phyloP scores from a whole-genome alignment of 2,797 vertebrate genomes.

The Hoplostethus mediterraneus region DNA sequence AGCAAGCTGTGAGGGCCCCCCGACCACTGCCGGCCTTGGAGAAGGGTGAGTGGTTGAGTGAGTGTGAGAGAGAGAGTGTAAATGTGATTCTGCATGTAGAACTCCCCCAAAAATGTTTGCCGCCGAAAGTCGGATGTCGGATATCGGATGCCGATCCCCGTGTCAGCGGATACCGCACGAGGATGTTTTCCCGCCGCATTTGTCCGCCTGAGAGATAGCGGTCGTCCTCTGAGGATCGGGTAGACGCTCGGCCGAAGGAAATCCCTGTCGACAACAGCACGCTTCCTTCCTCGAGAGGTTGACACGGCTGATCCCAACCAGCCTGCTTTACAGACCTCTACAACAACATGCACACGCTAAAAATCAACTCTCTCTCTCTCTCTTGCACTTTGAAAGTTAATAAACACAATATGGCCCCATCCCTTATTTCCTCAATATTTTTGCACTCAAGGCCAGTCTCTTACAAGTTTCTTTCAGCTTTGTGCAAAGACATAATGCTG shows the following conservation, averaged over 20 bases:
- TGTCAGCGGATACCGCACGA: not conserved
- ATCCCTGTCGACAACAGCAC: slow-evolving; percentile 8
- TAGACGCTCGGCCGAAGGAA: not conserved
- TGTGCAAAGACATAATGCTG: not conserved
- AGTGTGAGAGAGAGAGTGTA: slow-evolving; percentile 7
- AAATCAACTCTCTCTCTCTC: not conserved
- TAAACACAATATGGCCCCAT: not conserved
- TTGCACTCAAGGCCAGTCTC: not conserved
- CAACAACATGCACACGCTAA: not conserved
- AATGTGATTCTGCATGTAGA: slow-evolving; percentile 38
- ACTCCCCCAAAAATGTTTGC: slow-evolving; percentile 8
- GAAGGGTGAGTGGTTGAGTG: not conserved
- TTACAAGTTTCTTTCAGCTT: not conserved
- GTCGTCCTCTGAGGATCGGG: slow-evolving; percentile 2
- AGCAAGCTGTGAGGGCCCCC: slow-evolving; percentile 58
- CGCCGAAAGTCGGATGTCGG: no score
- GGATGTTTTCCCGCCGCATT: not conserved
- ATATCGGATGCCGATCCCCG: not conserved
- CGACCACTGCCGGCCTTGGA: slow-evolving; percentile 48
- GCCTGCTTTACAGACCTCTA: not conserved
- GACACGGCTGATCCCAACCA: not conserved
- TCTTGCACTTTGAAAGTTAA: not conserved
- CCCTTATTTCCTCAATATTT: not conserved
- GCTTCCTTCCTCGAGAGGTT: not conserved
- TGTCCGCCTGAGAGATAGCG: slow-evolving; percentile 31